Conservation (phyloP, 2,888 invertebrate genomes). For the Drosophila nr. medialis region DNA sequence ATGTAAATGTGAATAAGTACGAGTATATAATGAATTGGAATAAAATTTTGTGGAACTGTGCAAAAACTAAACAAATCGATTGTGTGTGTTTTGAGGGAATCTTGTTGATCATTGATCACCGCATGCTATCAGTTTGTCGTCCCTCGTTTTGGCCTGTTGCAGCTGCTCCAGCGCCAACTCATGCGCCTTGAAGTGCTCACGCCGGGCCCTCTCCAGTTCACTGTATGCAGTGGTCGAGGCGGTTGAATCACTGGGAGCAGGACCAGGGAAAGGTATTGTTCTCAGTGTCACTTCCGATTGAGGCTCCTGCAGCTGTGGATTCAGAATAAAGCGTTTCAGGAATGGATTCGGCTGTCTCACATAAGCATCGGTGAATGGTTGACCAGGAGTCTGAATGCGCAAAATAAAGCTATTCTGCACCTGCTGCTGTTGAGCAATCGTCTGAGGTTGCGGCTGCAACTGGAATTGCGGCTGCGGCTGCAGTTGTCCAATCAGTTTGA, state of each 20-base stretch:
- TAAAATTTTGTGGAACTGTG: constrained; percentile 54
- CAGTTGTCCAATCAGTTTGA: constrained; percentile 6
- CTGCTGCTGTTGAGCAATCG: constrained; percentile 58
- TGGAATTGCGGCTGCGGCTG: constrained; percentile 18
- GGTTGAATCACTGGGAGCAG: not conserved
- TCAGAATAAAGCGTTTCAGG: constrained; percentile 52
- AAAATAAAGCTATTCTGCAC: constrained; percentile 71
- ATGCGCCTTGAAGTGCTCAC: constrained; percentile 82
- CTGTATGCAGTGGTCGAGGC: constrained; percentile 23
- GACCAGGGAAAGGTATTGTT: not conserved
- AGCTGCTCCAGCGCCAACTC: constrained; percentile 81
- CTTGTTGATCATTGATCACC: constrained; percentile 15
- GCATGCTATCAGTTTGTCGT: constrained; percentile 50
- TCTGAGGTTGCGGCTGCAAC: constrained; percentile 24
- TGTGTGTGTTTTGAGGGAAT: not conserved
- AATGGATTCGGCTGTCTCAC: constrained; percentile 65
- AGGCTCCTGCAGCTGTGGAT: constrained; percentile 10
- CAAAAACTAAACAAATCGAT: constrained; percentile 39
- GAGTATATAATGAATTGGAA: constrained; percentile 50
- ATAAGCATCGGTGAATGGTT: constrained; percentile 10
- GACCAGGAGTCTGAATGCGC: constrained; percentile 55
- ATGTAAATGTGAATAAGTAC: constrained; percentile 40
- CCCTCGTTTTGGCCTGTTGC: constrained; percentile 74
- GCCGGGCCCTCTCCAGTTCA: constrained; percentile 76
- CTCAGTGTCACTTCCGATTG: constrained; percentile 9